phyloP scores from a whole-genome alignment of 2,113 vertebrate species.

The Otocyon megalotis region DNA sequence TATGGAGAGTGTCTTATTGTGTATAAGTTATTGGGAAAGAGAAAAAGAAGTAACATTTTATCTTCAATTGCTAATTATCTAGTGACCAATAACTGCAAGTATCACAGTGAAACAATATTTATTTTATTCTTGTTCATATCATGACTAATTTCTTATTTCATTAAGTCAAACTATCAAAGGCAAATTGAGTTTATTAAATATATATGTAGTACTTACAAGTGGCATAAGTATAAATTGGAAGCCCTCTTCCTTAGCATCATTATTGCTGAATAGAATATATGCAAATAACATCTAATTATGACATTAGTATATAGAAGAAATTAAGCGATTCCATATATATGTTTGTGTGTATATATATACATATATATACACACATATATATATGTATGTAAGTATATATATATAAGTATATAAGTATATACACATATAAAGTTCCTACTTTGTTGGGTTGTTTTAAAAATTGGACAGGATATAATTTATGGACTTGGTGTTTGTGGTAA shows the following conservation, averaged over 20 bases:
- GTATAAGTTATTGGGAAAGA: not conserved
- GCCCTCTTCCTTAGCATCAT: not conserved
- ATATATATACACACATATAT: accelerated
- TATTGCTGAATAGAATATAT: not conserved
- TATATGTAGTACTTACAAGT: not conserved
- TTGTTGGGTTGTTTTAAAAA: not conserved
- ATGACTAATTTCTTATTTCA: not conserved
- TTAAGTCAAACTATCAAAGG: not conserved
- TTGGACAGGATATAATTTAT: not conserved
- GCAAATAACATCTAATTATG: not conserved
- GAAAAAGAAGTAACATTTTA: not conserved
- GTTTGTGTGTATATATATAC: accelerated
- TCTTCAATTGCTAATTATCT: not conserved
- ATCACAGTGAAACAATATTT: not conserved
- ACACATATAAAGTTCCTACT: not conserved
- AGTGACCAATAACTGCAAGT: not conserved
- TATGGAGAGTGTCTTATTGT: not conserved
- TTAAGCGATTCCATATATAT: not conserved
- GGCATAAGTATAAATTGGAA: not conserved
- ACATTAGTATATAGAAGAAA: not conserved
- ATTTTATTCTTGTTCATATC: not conserved
- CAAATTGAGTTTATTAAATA: not conserved
- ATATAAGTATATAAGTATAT: no score
- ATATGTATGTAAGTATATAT: no score
- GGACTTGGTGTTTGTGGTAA: not conserved